Conservation (phyloP, 2,113 vertebrate genomes). For the Cinclus cinclus region DNA sequence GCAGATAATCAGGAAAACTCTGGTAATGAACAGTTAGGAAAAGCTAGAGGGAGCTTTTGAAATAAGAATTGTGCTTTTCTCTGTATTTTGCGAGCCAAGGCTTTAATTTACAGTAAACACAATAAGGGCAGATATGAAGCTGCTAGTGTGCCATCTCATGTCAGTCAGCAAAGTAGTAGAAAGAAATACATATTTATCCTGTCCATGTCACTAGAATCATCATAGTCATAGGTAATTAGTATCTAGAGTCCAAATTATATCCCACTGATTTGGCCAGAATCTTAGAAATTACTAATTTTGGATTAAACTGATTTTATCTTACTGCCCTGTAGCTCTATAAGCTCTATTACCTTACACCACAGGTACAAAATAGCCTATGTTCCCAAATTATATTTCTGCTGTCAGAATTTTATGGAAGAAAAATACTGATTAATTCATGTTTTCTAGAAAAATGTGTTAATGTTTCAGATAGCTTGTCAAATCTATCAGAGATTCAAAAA, state of each 20-base stretch:
- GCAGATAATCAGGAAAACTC: slow-evolving; percentile 42
- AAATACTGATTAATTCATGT: not conserved
- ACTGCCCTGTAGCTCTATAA: not conserved
- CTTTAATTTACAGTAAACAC: slow-evolving; percentile 30
- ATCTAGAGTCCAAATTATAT: not conserved
- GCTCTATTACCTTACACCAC: not conserved
- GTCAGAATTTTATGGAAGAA: not conserved
- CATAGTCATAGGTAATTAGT: not conserved
- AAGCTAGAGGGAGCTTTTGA: slow-evolving; percentile 67
- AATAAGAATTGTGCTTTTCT: slow-evolving; percentile 45
- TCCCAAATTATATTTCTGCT: not conserved
- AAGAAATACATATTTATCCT: not conserved
- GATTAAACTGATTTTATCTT: not conserved
- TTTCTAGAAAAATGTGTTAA: not conserved
- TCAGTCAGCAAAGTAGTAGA: not conserved
- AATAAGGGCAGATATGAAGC: not conserved
- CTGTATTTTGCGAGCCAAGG: not conserved
- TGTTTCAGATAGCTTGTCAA: not conserved
- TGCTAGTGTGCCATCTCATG: slow-evolving; percentile 1
- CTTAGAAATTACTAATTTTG: not conserved
- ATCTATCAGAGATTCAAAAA: not conserved
- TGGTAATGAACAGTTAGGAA: slow-evolving; percentile 40
- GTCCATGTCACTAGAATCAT: slow-evolving; percentile 18
- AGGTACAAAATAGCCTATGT: not conserved
- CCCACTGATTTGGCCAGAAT: not conserved